Percentiles rank a stretch among this genome's conserved stretches.
phyloP scores from a whole-genome alignment of 2,888 invertebrate species.

The Venustoraphidia nigricollis region DNA sequence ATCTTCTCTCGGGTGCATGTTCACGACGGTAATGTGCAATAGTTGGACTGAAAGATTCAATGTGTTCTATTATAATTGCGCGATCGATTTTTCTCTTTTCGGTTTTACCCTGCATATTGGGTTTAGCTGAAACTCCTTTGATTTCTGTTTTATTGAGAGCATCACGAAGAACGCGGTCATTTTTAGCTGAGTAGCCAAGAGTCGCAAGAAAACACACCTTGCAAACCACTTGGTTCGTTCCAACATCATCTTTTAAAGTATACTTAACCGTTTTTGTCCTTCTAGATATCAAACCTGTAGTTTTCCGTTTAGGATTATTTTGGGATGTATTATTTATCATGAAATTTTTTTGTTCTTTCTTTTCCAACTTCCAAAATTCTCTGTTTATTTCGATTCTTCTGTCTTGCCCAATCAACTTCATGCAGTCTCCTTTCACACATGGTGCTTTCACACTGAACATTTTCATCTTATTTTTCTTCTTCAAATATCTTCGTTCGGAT shows the following conservation, averaged over 20 bases:
- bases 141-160: constrained; percentile 3
- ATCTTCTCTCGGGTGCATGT: constrained; percentile 10
- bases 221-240: not conserved
- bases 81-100: constrained; percentile 1
- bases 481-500: no score
- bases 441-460: no score
- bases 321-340: not conserved
- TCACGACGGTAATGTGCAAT: constrained; percentile 11
- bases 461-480: no score
- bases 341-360: constrained; percentile 3
- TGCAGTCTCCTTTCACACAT: no score
- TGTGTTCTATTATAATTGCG: constrained; percentile 4
- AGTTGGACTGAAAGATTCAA: constrained; percentile 8
- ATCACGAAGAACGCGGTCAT: constrained; percentile 1
- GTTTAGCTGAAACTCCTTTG: constrained; percentile 1
- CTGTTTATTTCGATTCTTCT: not conserved
- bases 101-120: not conserved
- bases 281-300: constrained; percentile 1
- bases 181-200: not conserved
- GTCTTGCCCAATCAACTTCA: no score
- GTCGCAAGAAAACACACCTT: no score
- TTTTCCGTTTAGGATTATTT: constrained; percentile 1
- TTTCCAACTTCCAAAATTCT: constrained; percentile 1
- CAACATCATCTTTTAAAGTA: constrained; percentile 4
- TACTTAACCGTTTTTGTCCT: constrained; percentile 7